These are phyloP conservation scores for Rhopalosiphum padi DNA, from an alignment of 1,140 invertebrate genomes.

Conservation along the genomic window DNA sequence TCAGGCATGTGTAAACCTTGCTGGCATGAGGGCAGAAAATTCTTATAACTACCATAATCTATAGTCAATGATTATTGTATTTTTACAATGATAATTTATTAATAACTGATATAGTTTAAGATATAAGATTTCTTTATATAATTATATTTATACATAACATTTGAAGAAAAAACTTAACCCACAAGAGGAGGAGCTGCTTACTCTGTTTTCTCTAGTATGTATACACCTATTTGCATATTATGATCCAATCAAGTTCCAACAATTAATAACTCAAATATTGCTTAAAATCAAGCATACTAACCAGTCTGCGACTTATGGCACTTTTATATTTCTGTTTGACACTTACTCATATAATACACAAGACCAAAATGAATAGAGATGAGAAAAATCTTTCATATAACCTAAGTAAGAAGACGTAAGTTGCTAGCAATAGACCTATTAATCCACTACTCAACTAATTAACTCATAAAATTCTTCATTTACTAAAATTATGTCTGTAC, in stretches of 20 bases:
- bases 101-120: background rate
- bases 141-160: background rate
- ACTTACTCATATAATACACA: too few species aligned
- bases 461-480: too few species aligned
- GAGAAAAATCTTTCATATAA: too few species aligned
- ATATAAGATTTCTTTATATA: background rate
- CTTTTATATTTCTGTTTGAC: background rate
- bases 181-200: background rate
- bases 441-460: too few species aligned
- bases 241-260: background rate
- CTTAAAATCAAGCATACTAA: background rate
- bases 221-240: background rate
- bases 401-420: too few species aligned
- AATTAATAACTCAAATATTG: too few species aligned
- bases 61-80: too few species aligned
- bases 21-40: too few species aligned
- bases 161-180: background rate
- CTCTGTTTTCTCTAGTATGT: background rate
- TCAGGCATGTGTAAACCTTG: background rate
- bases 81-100: too few species aligned
- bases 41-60: background rate
- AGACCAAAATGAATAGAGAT: too few species aligned
- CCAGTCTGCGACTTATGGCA: background rate
- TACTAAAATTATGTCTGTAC: too few species aligned
- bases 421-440: too few species aligned